Base-by-base conservation (phyloP, 2,888 invertebrate genomes). In the Tetragnatha montana region DNA sequence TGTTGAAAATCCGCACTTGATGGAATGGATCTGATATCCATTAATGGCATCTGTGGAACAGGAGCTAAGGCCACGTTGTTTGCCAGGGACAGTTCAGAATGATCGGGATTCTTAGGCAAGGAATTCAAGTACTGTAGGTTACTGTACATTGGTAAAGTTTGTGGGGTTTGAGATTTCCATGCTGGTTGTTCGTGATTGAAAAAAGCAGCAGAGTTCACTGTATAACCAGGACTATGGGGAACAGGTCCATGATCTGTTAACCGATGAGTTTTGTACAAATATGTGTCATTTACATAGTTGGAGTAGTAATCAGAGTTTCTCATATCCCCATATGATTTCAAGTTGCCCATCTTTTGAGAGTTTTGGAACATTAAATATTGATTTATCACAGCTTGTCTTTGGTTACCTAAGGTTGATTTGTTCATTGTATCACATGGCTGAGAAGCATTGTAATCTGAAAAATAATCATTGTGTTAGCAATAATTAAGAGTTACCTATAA, bases 311-410 rank as follows among this genome's bases (percentile, higher is more conserved):
- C 85, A 70, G 60, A 19, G n/a, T 70, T 74, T 51, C 84, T 85
- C 14, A 71, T 75, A 12, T 50, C 76, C 60, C 71, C 76, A 71
- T 89, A 89, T n/a, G 75, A 76, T 78, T 85, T 89, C 35, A 70
- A 14, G 50, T 69, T 83, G 8, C 60, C 50, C 50, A 73, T 47
- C 17, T 82, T 78, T 70, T 86, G 60, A 22, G 80, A 81, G 51
- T 90, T 90, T 75, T 90, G 90, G 60, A 90, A 84, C 68, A n/a
- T 81, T 60, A 87, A 76, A 84, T 90, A 90, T 68, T 87, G 81
- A n/a, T 83, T 81, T 84, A 90, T 87, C 81, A 87, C 84, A 87
- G 83, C 83, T 76, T 90, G 90, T 87, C 87, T 90, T 90, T 87
- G 87, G 90, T 87, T 90, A 35, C 76, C 60, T 70, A 69, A 35